Evolutionary conservation across 2,797 vertebrate species (phyloP), one percentile per base, ranked within the genome.

Genomic region (Ceryle rudis): DNA sequence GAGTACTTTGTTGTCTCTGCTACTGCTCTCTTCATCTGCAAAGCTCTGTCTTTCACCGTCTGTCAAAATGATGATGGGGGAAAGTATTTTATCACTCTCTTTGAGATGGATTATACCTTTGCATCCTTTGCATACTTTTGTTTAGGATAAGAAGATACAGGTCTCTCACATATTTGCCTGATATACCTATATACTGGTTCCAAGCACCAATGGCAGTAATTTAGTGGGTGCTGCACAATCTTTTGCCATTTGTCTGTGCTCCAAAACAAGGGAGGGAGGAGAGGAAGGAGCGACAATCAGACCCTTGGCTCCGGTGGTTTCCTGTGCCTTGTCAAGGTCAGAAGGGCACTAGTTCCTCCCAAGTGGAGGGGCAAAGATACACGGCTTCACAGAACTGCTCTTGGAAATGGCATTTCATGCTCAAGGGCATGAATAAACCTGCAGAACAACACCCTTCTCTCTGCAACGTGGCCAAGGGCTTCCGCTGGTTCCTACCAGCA

Each of bases 281-380:
- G n/a, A 89, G 79, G 69, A 96, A 94, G 29, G 37, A 51, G 12
- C 51, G 31, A 78, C 39, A 66, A 51, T 78, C 85, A 84, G 75
- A 83, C 25, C 39, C 22, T 52, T 81, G 88, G 55, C 92, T 94
- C 74, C 95, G 85, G 55, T 41, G 39, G 17, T 79, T 94, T 94
- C 89, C 93, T 93, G 86, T 79, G 55, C 90, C 52, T 85, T 70
- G 77, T 81, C 81, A 89, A 92, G 86, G 88, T 96, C 78, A 93
- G 55, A 90, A 96, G 92, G 86, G 78, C 90, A 94, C 22, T 37
- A 16, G 35, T 70, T 25, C 70, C 86, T 95, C 80, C 85, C 73
- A 75, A 41, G n/a, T 2, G 1, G 62, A 86, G 66, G 66, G 66
- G 44, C 70, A 75, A 87, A 89, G 47, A 78, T 19, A 61, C 25